Conservation (phyloP, 1,140 invertebrate genomes). For the Penaeus vannamei region DNA sequence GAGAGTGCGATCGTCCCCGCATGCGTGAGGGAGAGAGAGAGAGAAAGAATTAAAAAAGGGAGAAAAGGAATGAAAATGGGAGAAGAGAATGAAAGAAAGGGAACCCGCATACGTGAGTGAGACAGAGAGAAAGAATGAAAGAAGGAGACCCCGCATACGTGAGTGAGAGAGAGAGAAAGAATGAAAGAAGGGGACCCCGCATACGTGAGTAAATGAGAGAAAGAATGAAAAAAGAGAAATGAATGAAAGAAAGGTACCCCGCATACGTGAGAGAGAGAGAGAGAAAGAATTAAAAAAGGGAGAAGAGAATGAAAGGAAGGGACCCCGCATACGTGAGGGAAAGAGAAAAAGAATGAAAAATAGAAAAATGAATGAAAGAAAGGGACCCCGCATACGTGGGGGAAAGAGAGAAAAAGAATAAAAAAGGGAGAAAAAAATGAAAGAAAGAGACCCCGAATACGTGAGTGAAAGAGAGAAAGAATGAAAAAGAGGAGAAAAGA, state of each 20-base stretch:
- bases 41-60: background rate
- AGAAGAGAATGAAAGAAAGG: background rate
- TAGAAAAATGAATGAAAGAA: background rate
- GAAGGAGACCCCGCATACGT: background rate
- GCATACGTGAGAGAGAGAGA: background rate
- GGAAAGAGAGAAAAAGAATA: conserved; percentile 3
- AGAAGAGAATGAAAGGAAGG: too few species aligned
- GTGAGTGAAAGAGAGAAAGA: background rate
- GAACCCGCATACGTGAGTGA: too few species aligned
- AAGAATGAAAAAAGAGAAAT: too few species aligned
- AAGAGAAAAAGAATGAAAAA: background rate
- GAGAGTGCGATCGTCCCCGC: background rate
- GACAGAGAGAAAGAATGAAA: background rate
- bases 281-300: background rate
- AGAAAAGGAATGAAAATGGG: background rate
- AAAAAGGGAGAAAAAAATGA: conserved; percentile 9
- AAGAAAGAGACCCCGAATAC: background rate
- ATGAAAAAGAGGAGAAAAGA: too few species aligned
- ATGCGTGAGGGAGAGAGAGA: background rate
- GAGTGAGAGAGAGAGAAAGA: background rate
- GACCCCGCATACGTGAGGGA: too few species aligned
- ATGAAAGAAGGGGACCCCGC: background rate
- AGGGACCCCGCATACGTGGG: background rate
- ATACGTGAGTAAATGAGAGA: background rate
- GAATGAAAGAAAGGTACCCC: background rate